Conservation (phyloP, 2,888 invertebrate genomes). For the Laothoe populi region DNA sequence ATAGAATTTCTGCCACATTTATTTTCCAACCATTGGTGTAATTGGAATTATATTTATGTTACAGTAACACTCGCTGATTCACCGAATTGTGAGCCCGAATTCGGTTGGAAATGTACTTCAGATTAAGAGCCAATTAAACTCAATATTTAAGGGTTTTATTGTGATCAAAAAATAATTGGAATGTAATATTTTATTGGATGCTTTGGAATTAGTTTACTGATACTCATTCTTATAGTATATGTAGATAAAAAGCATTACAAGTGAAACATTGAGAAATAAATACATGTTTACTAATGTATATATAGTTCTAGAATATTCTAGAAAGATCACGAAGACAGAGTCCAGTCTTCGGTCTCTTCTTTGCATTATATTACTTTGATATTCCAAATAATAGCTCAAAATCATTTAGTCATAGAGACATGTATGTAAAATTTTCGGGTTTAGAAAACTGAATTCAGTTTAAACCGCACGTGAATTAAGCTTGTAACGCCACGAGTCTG, state of each 20-base stretch:
- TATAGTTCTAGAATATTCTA: no score
- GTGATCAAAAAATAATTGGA: not conserved
- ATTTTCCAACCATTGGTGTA: constrained; percentile 37
- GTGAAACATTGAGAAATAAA: no score
- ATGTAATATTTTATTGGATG: not conserved
- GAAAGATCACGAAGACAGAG: no score
- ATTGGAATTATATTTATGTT: constrained; percentile 33
- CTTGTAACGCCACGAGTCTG: constrained; percentile 29
- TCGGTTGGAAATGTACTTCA: not conserved
- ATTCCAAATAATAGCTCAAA: no score
- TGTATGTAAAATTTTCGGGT: not conserved
- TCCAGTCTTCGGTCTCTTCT: no score
- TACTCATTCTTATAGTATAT: no score
- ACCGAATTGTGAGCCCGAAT: constrained; percentile 4
- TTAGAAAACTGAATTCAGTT: not conserved
- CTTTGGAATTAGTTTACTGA: no score
- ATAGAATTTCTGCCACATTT: constrained; percentile 30
- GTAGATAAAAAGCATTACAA: no score
- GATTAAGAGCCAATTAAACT: not conserved
- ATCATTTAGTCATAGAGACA: no score
- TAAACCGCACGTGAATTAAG: not conserved
- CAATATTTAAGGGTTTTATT: not conserved
- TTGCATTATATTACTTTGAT: no score
- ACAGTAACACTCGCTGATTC: constrained; percentile 7
- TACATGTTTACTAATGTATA: no score